Evolutionary conservation across 1,140 invertebrate species (phyloP), one percentile per base, ranked within the genome.

Genomic region (Bursaphelenchus mucronatus): DNA sequence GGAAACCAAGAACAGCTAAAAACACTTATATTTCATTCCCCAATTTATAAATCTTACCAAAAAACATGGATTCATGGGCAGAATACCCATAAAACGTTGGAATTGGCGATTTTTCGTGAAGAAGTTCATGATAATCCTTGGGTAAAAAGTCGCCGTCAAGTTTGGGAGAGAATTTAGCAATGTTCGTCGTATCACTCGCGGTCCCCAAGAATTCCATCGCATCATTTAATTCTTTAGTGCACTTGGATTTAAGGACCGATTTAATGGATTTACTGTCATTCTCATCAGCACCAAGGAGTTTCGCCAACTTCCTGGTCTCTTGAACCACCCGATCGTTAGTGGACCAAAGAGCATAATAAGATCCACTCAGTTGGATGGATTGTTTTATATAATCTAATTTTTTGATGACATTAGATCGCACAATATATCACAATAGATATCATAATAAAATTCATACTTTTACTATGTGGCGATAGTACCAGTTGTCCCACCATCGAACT

Each of bases 391-490:
- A 50, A 46, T 59, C 57, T 59, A 3, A 45, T 57, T 1, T 54
- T 54, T 30, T 30, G 30, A 30, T 30, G 30, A 30, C 30, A 30
- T 30, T 30, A 30, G 30, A 30, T 5, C 1, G 5, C 30, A 1
- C 1, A 30, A 30, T 30, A 30, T 3, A 30, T 30, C 30, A 30
- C 5, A 30, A 30, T 30, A 30, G 2, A 5, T 30, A 30, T 30
- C 30, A 30, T 5, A 30, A 30, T 30, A 30, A 30, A 30, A 30
- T 5, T 30, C 30, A 3, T 30, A 30, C 30, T 5, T 30, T 30
- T 30, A 30, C 30, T 30, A 17, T 63, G 50, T 15, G 67, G 67
- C 39, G 67, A 69, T 30, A 69, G 21, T 9, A 51, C 45, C 47
- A 69, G 30, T 11, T 43, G 44, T 46, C 45, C 21, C 11, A 70